These are phyloP conservation scores for Cheilosia grossa DNA, from an alignment of 2,888 invertebrate genomes.

Conservation along the genomic window DNA sequence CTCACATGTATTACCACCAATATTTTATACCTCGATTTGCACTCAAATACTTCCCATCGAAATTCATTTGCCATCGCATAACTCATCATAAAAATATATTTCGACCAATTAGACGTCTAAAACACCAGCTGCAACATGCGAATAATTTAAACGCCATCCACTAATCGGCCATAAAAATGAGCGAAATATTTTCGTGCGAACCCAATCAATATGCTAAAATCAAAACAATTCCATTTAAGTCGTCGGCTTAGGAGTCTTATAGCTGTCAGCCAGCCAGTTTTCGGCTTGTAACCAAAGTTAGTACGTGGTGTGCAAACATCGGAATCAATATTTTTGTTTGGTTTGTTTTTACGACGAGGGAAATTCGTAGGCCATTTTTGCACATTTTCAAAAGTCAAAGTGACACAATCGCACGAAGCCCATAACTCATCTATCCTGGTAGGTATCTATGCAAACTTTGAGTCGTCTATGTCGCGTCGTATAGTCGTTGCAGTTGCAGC, in stretches of 20 bases:
- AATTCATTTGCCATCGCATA: constrained; percentile 36
- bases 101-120: constrained; percentile 45
- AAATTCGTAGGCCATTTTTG: constrained; percentile 44
- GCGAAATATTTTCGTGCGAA: constrained; percentile 63
- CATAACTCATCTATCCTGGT: constrained; percentile 64
- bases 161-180: constrained; percentile 67
- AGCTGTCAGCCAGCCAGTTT: constrained; percentile 41
- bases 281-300: constrained; percentile 5
- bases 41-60: constrained; percentile 44
- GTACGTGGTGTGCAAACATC: constrained; percentile 7
- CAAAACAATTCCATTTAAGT: constrained; percentile 66
- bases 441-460: constrained; percentile 39
- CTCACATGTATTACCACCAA: background rate
- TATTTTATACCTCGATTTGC: background rate
- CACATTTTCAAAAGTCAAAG: constrained; percentile 29
- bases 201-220: constrained; percentile 68
- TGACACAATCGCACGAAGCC: constrained; percentile 68
- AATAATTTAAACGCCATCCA: constrained; percentile 69
- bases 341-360: background rate
- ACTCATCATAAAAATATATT: constrained; percentile 54
- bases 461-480: constrained; percentile 15
- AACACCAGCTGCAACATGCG: constrained; percentile 67
- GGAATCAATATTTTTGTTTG: constrained; percentile 2
- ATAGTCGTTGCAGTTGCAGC: background rate
- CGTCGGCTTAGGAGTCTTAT: constrained; percentile 49